Conservation (phyloP, 2,888 invertebrate genomes). For the Orthosia gothica region DNA sequence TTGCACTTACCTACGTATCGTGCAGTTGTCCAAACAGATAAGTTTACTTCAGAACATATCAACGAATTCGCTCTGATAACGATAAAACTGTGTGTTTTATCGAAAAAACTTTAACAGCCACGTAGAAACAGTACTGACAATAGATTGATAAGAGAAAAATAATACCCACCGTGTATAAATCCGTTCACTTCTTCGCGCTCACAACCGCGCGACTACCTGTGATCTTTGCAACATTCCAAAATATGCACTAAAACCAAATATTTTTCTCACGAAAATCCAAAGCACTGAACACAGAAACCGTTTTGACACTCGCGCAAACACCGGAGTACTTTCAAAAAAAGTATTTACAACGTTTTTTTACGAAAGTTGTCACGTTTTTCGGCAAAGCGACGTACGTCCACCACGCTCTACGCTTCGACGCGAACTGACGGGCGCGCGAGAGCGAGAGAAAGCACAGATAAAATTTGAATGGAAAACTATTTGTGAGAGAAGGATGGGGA, state of each 20-base stretch:
- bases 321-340: slow-evolving; percentile 80
- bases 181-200: slow-evolving; percentile 79
- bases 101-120: slow-evolving; percentile 71
- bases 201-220: slow-evolving; percentile 73
- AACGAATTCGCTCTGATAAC: slow-evolving; percentile 66
- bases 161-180: slow-evolving; percentile 79
- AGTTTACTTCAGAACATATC: slow-evolving; percentile 51
- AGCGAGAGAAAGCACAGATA: slow-evolving; percentile 82
- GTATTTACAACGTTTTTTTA: slow-evolving; percentile 82
- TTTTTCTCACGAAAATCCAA: slow-evolving; percentile 72
- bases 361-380: slow-evolving; percentile 85
- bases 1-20: slow-evolving; percentile 33
- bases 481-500: slow-evolving; percentile 76
- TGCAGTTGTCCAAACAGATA: slow-evolving; percentile 67
- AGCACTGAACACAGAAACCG: slow-evolving; percentile 71
- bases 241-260: slow-evolving; percentile 74
- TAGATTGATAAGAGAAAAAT: slow-evolving; percentile 79
- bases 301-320: slow-evolving; percentile 76
- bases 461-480: slow-evolving; percentile 72
- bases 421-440: slow-evolving; percentile 81
- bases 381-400: slow-evolving; percentile 69
- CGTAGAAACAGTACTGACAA: slow-evolving; percentile 71
- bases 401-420: slow-evolving; percentile 67
- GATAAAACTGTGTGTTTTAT: slow-evolving; percentile 60
- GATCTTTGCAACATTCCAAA: slow-evolving; percentile 86